Conservation (phyloP, 2,797 vertebrate genomes). For the Parotocinclus haroldoi region DNA sequence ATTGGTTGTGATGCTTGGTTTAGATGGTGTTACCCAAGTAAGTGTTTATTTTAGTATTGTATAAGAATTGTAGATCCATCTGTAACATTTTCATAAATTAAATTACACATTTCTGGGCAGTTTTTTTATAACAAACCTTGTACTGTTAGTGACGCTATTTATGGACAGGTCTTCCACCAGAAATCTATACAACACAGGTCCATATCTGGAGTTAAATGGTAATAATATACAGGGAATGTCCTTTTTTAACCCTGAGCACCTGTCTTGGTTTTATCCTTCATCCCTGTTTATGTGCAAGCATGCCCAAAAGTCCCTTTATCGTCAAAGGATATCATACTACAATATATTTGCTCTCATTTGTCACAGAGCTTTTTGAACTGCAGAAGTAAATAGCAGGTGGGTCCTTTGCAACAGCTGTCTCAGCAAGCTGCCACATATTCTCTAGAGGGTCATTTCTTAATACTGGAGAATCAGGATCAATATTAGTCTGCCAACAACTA, state of each 20-base stretch:
- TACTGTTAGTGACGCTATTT: too few relatives aligned
- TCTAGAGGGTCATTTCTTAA: conserved; percentile 22
- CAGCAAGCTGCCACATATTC: conserved; percentile 25
- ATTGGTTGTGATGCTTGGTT: too few relatives aligned
- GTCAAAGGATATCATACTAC: conserved; percentile 24
- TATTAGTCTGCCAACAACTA: conserved; percentile 10
- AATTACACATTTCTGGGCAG: too few relatives aligned
- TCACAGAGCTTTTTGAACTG: conserved; percentile 39
- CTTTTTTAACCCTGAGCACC: not conserved
- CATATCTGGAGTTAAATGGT: not conserved
- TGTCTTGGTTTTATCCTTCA: conserved; percentile 11
- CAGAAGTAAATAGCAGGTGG: conserved; percentile 47
- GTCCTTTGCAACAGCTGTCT: conserved; percentile 46
- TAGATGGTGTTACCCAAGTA: too few relatives aligned
- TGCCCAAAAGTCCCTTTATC: not conserved
- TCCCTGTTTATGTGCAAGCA: not conserved
- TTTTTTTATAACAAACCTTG: too few relatives aligned
- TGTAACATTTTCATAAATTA: too few relatives aligned
- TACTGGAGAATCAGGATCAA: conserved; percentile 10
- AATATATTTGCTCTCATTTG: conserved; percentile 32
- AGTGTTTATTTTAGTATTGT: too few relatives aligned
- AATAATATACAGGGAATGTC: not conserved
- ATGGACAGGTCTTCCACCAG: too few relatives aligned
- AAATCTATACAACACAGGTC: too few relatives aligned
- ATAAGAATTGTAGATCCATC: too few relatives aligned